Percentiles rank a stretch among this genome's conserved stretches.
These are phyloP conservation scores for Volucella zonaria DNA, from an alignment of 2,888 invertebrate species.

Conservation along the genomic window DNA sequence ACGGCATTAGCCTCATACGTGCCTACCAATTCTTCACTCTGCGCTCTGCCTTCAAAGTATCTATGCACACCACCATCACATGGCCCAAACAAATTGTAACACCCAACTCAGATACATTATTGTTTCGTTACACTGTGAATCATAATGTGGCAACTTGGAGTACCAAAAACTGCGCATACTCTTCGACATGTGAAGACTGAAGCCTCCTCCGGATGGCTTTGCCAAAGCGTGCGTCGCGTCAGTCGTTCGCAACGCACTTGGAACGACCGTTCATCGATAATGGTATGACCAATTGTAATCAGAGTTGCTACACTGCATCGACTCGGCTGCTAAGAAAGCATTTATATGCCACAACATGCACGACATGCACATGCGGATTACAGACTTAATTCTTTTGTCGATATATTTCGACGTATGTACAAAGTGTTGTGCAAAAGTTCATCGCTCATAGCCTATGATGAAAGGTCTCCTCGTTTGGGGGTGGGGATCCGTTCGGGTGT, in stretches of 20 bases:
- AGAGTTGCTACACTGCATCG: conserved; percentile 45
- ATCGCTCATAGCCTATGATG: conserved; percentile 25
- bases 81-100: conserved; percentile 62
- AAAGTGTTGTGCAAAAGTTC: conserved; percentile 58
- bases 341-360: conserved; percentile 54
- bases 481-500: conserved; percentile 17
- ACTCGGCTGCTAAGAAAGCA: conserved; percentile 25
- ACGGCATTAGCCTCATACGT: conserved; percentile 72
- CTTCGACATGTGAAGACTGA: conserved; percentile 36
- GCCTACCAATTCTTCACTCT: conserved; percentile 38
- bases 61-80: conserved; percentile 12
- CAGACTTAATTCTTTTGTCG: conserved; percentile 66
- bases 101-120: conserved; percentile 65
- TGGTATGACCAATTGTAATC: conserved; percentile 39
- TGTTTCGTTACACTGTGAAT: conserved; percentile 69
- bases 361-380: conserved; percentile 47
- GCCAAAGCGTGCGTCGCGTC: conserved; percentile 15
- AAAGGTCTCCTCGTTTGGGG: conserved; percentile 38
- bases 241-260: conserved; percentile 32
- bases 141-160: conserved; percentile 57
- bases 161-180: conserved; percentile 5
- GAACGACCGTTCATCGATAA: background rate
- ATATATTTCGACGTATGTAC: conserved; percentile 43
- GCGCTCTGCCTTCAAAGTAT: too few species aligned
- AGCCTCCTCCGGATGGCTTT: conserved; percentile 43